Evolutionary conservation across 2,888 invertebrate species (phyloP).

Genomic region (Melieria crassipennis): DNA sequence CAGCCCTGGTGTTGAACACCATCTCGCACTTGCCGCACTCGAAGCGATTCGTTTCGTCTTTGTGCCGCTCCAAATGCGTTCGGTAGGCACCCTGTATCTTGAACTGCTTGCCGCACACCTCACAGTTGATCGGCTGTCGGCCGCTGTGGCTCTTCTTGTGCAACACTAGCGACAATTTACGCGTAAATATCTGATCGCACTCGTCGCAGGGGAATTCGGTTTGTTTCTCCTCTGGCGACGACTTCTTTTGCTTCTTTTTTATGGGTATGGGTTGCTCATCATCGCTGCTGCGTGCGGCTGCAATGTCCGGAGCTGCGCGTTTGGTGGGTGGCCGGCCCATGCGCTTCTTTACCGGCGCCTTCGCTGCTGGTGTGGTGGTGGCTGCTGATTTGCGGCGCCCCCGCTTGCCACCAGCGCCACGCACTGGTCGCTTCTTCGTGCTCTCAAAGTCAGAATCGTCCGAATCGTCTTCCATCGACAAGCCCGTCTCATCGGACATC

Average conservation of each 20-base stretch:
- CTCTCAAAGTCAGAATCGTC: slow-evolving; percentile 57
- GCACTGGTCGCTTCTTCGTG: slow-evolving; percentile 47
- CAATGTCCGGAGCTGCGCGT: background rate
- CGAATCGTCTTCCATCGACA: slow-evolving; percentile 55
- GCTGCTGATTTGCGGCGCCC: slow-evolving; percentile 43
- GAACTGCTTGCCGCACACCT: slow-evolving; percentile 65
- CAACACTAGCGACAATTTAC: slow-evolving; percentile 67
- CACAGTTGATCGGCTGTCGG: slow-evolving; percentile 61
- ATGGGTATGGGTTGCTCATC: slow-evolving; percentile 38
- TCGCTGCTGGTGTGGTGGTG: slow-evolving; percentile 36
- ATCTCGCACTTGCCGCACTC: slow-evolving; percentile 54
- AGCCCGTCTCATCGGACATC: slow-evolving; percentile 59
- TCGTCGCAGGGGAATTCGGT: slow-evolving; percentile 54
- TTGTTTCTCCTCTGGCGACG: slow-evolving; percentile 38
- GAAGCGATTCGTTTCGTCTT: slow-evolving; percentile 46
- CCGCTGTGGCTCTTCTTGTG: slow-evolving; percentile 67
- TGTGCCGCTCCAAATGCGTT: slow-evolving; percentile 65
- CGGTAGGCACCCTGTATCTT: slow-evolving; percentile 65
- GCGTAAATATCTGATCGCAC: slow-evolving; percentile 67
- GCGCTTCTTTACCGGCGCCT: slow-evolving; percentile 36
- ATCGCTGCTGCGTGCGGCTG: slow-evolving; percentile 19
- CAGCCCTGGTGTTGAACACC: slow-evolving; percentile 56
- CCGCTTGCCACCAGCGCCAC: slow-evolving; percentile 36
- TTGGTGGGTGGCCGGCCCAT: slow-evolving; percentile 16
- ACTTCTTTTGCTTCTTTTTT: slow-evolving; percentile 42